Evolutionary conservation across 2,113 vertebrate genomes (phyloP), one percentile per base, ranked within the genome.

Genomic region (Boulengerochromis microlepis): DNA sequence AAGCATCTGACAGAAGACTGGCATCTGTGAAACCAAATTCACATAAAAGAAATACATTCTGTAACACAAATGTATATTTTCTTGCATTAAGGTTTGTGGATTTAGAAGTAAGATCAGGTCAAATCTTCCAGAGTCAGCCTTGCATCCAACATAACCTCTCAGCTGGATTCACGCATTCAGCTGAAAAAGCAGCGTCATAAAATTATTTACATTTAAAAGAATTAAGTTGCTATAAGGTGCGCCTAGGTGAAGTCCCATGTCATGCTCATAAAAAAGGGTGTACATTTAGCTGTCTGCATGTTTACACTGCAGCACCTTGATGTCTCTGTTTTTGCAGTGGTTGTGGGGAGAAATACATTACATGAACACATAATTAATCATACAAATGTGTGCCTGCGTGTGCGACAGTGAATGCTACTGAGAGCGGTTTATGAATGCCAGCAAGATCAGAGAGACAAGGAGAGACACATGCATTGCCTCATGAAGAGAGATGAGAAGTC

Each of bases 401-500:
- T 69, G 86, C 45, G 22, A 24, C 35, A 56, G n/a, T 42, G 3
- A 24, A 22, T 10, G 10, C 10, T 26, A 26, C 24, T 64, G 53
- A 88, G 22, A 90, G 45, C 42, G 19, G 35, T 81, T 90, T n/a
- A 52, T 76, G 56, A 87, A 81, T 22, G 59, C 61, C 7, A 35
- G 38, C 13, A 13, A 82, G 31, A 80, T 89, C 85, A 54, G 52
- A 89, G 50, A 86, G 31, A 80, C 42, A 81, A 47, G 35, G 69
- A 89, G 47, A 76, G 56, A 87, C 69, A 83, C 81, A 71, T 35
- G 33, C 71, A 40, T 53, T 26, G 69, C 87, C 83, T 81, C 91
- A 89, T 89, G 87, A 16, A 52, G 89, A 54, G 87, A 90, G 83
- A 87, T 87, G 83, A 78, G 81, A 84, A 93, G 90, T 92, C 93